phyloP scores from a whole-genome alignment of 2,113 vertebrate species.

The Oenanthe melanoleuca region DNA sequence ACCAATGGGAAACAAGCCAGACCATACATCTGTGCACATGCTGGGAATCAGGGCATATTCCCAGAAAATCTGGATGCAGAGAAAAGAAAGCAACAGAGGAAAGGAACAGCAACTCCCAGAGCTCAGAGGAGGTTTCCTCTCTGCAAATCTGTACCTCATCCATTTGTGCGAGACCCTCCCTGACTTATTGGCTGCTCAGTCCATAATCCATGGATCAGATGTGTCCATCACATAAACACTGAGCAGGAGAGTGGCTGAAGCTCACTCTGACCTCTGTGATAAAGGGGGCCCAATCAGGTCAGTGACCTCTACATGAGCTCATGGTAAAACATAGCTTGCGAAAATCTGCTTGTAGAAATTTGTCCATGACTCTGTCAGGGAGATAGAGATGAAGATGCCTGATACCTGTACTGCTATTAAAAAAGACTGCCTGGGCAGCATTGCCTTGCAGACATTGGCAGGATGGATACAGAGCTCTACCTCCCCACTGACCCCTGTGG shows the following conservation, averaged over 20 bases:
- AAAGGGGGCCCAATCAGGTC: not conserved
- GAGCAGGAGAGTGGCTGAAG: not conserved
- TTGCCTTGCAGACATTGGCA: not conserved
- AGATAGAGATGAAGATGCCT: not conserved
- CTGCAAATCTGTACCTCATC: not conserved
- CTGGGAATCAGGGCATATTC: not conserved
- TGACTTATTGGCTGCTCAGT: not conserved
- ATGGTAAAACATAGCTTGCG: not conserved
- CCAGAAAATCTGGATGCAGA: not conserved
- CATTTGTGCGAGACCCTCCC: not conserved
- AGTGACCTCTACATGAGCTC: not conserved
- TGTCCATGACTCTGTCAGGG: not conserved
- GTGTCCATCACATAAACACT: rapidly evolving
- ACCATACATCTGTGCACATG: not conserved
- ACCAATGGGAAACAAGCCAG: not conserved
- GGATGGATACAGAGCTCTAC: not conserved
- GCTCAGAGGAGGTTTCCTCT: not conserved
- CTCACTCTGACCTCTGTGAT: not conserved
- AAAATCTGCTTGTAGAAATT: not conserved
- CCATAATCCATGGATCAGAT: not conserved
- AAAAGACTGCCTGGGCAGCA: not conserved
- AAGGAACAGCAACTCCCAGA: not conserved
- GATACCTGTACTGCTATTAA: not conserved
- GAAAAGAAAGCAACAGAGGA: not conserved
- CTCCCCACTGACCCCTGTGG: not conserved